Percentiles rank a stretch among this genome's conserved stretches.
Evolutionary conservation across 2,113 vertebrate genomes (phyloP).

Genomic region (Philantomba maxwellii): DNA sequence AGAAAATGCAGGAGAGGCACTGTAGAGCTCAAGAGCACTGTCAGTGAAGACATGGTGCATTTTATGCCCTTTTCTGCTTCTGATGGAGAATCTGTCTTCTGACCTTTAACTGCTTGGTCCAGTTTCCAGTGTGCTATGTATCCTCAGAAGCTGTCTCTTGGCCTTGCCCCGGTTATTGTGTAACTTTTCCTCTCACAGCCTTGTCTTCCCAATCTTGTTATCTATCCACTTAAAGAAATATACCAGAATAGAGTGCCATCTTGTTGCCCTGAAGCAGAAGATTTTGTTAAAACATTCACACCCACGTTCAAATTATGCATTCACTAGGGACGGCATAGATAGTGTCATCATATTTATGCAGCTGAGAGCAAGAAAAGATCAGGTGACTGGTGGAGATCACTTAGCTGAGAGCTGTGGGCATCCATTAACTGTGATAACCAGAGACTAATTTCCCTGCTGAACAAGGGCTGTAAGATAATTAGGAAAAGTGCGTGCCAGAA

Average conservation of each 20-base stretch:
- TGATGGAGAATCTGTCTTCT: not conserved
- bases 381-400: slow-evolving; percentile 52
- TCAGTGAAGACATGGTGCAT: not conserved
- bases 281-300: slow-evolving; percentile 55
- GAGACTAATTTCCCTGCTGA: slow-evolving; percentile 60
- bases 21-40: not conserved
- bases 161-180: not conserved
- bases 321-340: not conserved
- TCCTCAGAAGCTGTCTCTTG: not conserved
- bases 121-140: not conserved
- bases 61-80: not conserved
- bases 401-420: slow-evolving; percentile 53
- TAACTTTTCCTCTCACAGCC: not conserved
- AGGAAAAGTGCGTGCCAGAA: slow-evolving; percentile 48
- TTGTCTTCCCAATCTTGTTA: not conserved
- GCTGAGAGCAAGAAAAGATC: slow-evolving; percentile 42
- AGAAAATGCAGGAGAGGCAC: too few species aligned
- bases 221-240: not conserved
- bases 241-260: slow-evolving; percentile 8
- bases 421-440: slow-evolving; percentile 53
- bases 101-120: not conserved
- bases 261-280: slow-evolving; percentile 15
- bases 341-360: slow-evolving; percentile 19
- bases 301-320: slow-evolving; percentile 28
- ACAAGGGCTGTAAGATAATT: slow-evolving; percentile 57